Evolutionary conservation across 2,797 vertebrate genomes (phyloP).

Genomic region (Sus cebifrons): DNA sequence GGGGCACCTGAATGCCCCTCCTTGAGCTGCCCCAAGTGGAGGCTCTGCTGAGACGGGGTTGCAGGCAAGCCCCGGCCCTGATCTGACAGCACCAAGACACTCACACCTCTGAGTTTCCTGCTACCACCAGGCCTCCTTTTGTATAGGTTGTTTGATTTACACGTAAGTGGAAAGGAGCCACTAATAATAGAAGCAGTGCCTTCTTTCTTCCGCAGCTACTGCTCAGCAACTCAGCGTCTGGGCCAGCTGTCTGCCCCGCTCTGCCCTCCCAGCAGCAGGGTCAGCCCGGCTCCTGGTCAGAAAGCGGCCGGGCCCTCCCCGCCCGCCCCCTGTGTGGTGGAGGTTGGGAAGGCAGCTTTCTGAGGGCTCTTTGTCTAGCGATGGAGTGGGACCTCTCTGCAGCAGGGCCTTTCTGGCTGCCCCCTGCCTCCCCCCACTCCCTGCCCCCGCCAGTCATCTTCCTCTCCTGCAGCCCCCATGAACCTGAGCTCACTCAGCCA

Average conservation of each 20-base stretch:
- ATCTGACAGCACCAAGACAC: neutral
- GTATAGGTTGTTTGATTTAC: conserved; percentile 21
- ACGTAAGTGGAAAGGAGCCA: conserved; percentile 45
- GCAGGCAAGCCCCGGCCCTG: neutral
- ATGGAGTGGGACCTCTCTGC: neutral
- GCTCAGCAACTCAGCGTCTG: neutral
- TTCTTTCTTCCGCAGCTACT: neutral
- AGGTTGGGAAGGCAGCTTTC: conserved; percentile 70
- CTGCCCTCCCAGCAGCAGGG: neutral
- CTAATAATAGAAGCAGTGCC: conserved; percentile 17
- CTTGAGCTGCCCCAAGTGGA: conserved; percentile 62
- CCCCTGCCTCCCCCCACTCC: neutral
- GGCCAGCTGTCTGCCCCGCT: neutral
- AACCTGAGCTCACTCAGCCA: neutral
- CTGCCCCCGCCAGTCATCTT: neutral
- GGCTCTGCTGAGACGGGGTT: neutral
- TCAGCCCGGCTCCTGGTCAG: conserved; percentile 25
- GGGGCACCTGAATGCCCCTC: neutral
- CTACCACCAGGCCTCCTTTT: neutral
- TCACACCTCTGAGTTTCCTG: conserved; percentile 20
- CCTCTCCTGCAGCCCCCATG: neutral
- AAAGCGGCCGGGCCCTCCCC: neutral
- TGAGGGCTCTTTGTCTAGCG: conserved; percentile 78
- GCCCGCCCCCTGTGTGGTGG: conserved; percentile 69
- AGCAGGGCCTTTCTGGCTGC: neutral